Conservation (phyloP, 2,888 invertebrate species). For the Drosophila formosana region DNA sequence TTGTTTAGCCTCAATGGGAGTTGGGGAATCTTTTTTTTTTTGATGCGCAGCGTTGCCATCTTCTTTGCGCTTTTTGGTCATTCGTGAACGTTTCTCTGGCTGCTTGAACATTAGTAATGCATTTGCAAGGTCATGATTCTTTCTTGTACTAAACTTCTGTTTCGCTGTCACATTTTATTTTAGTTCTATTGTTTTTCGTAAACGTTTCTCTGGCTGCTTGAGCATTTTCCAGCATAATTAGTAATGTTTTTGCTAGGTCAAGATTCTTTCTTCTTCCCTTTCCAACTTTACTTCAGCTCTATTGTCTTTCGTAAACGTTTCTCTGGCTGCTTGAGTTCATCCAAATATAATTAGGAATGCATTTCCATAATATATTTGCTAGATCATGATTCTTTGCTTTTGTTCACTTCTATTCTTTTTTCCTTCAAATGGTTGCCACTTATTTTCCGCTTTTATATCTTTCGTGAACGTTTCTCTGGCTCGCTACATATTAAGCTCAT, state of each 20-base stretch:
- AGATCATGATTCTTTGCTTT: too few relatives aligned
- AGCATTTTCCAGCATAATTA: not conserved
- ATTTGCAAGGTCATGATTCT: not conserved
- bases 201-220: not conserved
- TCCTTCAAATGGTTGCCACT: not conserved
- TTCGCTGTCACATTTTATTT: too few relatives aligned
- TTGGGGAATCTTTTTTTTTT: not conserved
- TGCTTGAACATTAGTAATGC: not conserved
- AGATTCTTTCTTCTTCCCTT: not conserved
- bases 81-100: slow-evolving; percentile 12
- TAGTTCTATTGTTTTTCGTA: not conserved
- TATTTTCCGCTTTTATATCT: not conserved
- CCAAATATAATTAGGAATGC: not conserved
- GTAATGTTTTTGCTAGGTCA: not conserved
- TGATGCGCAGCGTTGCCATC: not conserved
- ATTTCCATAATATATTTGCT: too few relatives aligned
- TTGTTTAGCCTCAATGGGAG: not conserved
- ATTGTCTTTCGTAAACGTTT: slow-evolving; percentile 1
- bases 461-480: slow-evolving; percentile 7
- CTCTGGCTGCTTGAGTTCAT: not conserved
- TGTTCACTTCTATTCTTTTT: not conserved
- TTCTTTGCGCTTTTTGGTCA: not conserved
- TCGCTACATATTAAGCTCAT: too few relatives aligned
- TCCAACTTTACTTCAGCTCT: not conserved
- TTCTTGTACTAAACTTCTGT: too few relatives aligned